Conservation (phyloP, 2,888 invertebrate species). For the Tenthredo scrophulariae region DNA sequence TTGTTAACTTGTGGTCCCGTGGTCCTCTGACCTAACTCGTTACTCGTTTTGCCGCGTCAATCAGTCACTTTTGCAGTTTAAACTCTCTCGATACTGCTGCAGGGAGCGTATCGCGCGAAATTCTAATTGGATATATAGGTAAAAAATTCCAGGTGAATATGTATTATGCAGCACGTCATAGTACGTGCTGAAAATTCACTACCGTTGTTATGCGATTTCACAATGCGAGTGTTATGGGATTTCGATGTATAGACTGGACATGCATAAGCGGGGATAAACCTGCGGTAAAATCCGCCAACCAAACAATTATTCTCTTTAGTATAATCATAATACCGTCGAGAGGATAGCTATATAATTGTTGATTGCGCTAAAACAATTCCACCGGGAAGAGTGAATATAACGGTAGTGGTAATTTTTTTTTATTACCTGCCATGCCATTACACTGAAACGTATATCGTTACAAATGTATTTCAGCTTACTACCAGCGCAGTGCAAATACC, state of each 20-base stretch:
- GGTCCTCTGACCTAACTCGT: conserved; percentile 47
- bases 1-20: conserved; percentile 39
- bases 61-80: conserved; percentile 41
- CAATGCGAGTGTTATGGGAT: not conserved
- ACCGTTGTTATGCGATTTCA: not conserved
- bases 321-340: conserved; percentile 5
- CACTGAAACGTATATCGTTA: conserved; percentile 2
- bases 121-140: conserved; percentile 27
- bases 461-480: not conserved
- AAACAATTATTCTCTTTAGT: conserved; percentile 16
- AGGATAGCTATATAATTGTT: not conserved
- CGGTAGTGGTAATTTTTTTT: not conserved
- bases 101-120: conserved; percentile 8
- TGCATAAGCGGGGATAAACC: not conserved
- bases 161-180: not conserved
- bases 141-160: conserved; percentile 2
- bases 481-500: not conserved
- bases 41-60: conserved; percentile 38
- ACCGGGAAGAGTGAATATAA: not conserved
- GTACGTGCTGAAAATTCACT: not conserved
- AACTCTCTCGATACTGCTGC: not conserved
- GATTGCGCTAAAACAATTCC: conserved; percentile 22
- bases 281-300: not conserved
- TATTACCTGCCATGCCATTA: not conserved
- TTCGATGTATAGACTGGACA: too few species aligned